Percentiles rank a stretch among this genome's conserved stretches.
Evolutionary conservation across 2,888 invertebrate species (phyloP).

Genomic region (Cyclophora albipunctata): DNA sequence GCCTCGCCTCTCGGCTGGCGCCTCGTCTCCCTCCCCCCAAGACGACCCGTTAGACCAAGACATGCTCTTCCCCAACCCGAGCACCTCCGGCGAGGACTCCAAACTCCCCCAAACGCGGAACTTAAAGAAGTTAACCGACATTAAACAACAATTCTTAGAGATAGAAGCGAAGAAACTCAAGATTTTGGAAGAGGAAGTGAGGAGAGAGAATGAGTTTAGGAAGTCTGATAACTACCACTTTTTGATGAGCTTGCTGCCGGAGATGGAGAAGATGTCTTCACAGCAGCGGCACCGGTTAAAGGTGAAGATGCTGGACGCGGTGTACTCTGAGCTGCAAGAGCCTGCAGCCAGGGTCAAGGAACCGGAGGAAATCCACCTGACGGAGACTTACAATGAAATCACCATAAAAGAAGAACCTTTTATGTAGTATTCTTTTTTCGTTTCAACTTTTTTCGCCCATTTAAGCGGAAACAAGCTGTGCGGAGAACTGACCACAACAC

Average conservation of each 20-base stretch:
- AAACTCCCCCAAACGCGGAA: slow-evolving; percentile 4
- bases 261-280: slow-evolving; percentile 17
- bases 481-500: no score
- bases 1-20: slow-evolving; percentile 2
- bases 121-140: neutral
- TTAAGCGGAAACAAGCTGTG: no score
- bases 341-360: neutral
- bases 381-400: no score
- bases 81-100: neutral
- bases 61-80: neutral
- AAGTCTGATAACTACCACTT: slow-evolving; percentile 19
- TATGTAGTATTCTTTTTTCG: no score
- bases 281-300: slow-evolving; percentile 14
- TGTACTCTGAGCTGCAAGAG: slow-evolving; percentile 8
- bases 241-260: slow-evolving; percentile 19
- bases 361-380: no score
- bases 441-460: no score
- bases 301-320: slow-evolving; percentile 16
- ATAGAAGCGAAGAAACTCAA: slow-evolving; percentile 20
- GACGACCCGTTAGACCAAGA: no score
- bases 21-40: neutral
- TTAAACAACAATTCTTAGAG: slow-evolving; percentile 7
- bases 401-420: no score
- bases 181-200: slow-evolving; percentile 17
- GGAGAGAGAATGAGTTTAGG: slow-evolving; percentile 6